Percentiles rank a stretch among this genome's conserved stretches.
These are phyloP conservation scores for Casuarius casuarius DNA, from an alignment of 2,113 vertebrate species.

Conservation along the genomic window DNA sequence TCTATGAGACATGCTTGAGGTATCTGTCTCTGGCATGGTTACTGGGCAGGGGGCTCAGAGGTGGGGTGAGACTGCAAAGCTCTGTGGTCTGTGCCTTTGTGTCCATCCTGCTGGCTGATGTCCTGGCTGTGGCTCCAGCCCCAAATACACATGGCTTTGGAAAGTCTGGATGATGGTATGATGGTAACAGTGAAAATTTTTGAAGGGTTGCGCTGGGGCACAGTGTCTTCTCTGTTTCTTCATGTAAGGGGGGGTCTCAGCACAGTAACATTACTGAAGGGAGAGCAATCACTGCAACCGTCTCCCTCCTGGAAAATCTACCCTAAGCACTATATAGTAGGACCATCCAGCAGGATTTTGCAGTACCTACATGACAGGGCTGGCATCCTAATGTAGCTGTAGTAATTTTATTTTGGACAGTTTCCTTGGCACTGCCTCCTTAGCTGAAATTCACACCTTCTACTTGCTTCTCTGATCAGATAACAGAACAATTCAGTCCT, in stretches of 20 bases:
- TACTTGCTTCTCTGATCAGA: background rate
- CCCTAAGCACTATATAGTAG: background rate
- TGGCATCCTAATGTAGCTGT: background rate
- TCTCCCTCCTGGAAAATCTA: background rate
- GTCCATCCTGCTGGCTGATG: too few species aligned
- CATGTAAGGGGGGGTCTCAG: background rate
- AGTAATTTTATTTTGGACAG: background rate
- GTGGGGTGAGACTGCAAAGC: too few species aligned
- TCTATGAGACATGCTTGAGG: background rate
- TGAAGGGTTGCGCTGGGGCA: background rate
- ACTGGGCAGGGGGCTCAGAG: too few species aligned
- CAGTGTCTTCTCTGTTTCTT: background rate
- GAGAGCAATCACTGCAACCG: too few species aligned
- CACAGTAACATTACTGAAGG: fast-evolving
- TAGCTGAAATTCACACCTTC: background rate
- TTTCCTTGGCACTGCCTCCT: background rate
- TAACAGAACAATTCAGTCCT: background rate
- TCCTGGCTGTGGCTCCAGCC: background rate
- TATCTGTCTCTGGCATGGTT: too few species aligned
- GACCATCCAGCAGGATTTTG: background rate
- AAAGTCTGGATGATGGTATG: background rate
- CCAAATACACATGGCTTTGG: fast-evolving
- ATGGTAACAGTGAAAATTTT: background rate
- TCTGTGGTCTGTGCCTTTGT: too few species aligned
- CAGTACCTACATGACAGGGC: background rate